Base-by-base conservation (phyloP, 2,113 vertebrate genomes). In the Nipponia nippon region DNA sequence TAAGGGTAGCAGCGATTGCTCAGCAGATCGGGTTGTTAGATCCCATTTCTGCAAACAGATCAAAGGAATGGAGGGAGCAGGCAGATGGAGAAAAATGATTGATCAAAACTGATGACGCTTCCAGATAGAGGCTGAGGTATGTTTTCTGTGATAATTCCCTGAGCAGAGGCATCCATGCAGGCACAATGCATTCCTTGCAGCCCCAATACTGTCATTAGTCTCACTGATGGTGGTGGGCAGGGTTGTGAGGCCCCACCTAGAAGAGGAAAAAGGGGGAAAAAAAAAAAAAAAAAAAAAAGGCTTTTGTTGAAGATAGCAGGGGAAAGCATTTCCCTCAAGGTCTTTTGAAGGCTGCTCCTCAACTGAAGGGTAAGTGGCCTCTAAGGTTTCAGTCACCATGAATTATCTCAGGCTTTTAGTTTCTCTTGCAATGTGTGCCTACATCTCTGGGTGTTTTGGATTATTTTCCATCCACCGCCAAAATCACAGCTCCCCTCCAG, bases 1-100 rank as follows among this genome's bases (percentile, higher is more conserved):
- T 18, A 16, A 50, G 0, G 0, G 44, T 49, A 71, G 42, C 1
- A 0, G 9, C 9, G 25, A 40, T 7, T 20, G 7, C 50, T n/a
- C 23, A 56, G 49, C 58, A 65, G 52, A 26, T 38, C 1, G 2
- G 19, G 44, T 36, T 1, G 2, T 44, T 18, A 16, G 30, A 44
- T 50, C 36, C 20, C 36, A 17, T 13, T 46, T 32, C 52, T 66
- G 50, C 58, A 65, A 50, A 63, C 7, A 22, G 30, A 42, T 25
- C 59, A 75, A 44, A 52, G 46, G 61, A 82, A 65, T 6, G 36
- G 25, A 26, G 9, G 22, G 19, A 67, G 61, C 52, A 27, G 21
- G 44, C 18, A 59, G 27, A 34, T 16, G 15, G 18, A 13, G 10
- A 49, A 73, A 34, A 75, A 44, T 2, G 5, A 30, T 44, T 15